Evolutionary conservation across 1,140 invertebrate species (phyloP).

Genomic region (Heliconius himera): DNA sequence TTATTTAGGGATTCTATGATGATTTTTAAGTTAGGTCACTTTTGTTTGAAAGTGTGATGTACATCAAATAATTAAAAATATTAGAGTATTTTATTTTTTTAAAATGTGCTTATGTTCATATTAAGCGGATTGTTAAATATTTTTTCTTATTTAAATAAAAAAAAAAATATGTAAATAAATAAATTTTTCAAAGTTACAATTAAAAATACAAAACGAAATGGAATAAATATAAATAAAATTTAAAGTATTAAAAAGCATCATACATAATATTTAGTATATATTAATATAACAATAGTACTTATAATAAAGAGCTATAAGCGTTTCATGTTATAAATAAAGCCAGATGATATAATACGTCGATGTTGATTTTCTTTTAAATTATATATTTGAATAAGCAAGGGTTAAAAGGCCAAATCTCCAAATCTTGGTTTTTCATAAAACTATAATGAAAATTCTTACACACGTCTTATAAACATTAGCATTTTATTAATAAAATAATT

Average conservation of each 20-base stretch:
- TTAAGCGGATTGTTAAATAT: background rate
- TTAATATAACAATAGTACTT: background rate
- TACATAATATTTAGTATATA: background rate
- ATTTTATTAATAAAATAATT: too few relatives aligned
- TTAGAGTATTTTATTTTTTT: too few relatives aligned
- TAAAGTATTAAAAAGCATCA: background rate
- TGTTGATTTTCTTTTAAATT: background rate
- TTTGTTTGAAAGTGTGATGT: background rate
- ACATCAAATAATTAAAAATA: background rate
- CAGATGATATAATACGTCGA: background rate
- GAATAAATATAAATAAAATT: background rate
- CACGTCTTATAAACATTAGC: background rate
- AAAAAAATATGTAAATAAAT: background rate
- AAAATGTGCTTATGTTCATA: background rate
- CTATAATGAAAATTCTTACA: background rate
- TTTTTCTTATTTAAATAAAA: background rate
- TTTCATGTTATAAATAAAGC: constrained; percentile 7
- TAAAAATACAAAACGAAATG: background rate
- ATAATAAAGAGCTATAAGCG: constrained; percentile 37
- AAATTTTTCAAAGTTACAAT: background rate
- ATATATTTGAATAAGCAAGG: constrained; percentile 12
- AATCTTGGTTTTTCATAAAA: constrained; percentile 25
- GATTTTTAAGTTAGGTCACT: background rate
- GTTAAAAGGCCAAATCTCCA: constrained; percentile 5
- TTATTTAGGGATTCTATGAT: background rate